Evolutionary conservation across 2,113 vertebrate species (phyloP), one percentile per base, ranked within the genome.

Genomic region (Empidonax alnorum): DNA sequence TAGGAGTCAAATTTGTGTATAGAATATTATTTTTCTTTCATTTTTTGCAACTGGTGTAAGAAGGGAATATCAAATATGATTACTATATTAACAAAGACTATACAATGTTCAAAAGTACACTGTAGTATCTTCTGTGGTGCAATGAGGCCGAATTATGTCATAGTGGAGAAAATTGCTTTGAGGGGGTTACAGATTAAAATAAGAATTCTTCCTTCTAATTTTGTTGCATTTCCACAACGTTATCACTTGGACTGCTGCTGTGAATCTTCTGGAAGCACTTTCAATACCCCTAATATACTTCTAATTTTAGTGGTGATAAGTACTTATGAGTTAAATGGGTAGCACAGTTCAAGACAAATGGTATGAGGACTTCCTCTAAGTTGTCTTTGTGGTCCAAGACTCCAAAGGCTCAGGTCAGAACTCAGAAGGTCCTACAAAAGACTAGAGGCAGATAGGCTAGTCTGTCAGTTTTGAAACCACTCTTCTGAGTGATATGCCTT

Each of bases 91-190:
- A 13, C 24, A 50, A 85, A 49, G 25, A 39, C 12, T 18, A 56
- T 33, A n/a, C 0, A 2, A 4, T 2, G 0, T 47, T 37, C 35
- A 69, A 56, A 16, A 74, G 9, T 19, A 22, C 25, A 37, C 20
- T 37, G 12, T 33, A 88, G 27, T 56, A 28, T 39, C 11, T 73
- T 68, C 37, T 31, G 15, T 3, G 1, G 7, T 2, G 0, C 39
- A 61, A 9, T 27, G 23, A 69, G 47, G 30, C 7, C 82, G 50
- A 74, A 69, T 69, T 77, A 37, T 12, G 8, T 56, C 25, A 61
- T 68, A 55, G 4, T 23, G 9, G 31, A 68, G n/a, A 47, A 62
- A 84, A 69, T 8, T 33, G 2, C 5, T 6, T 4, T 53, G 19
- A 53, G 24, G 7, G 67, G 7, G 13, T 20, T 27, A 47, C 18